These are phyloP conservation scores for Riparia riparia DNA, from an alignment of 2,113 vertebrate genomes.

Conservation along the genomic window DNA sequence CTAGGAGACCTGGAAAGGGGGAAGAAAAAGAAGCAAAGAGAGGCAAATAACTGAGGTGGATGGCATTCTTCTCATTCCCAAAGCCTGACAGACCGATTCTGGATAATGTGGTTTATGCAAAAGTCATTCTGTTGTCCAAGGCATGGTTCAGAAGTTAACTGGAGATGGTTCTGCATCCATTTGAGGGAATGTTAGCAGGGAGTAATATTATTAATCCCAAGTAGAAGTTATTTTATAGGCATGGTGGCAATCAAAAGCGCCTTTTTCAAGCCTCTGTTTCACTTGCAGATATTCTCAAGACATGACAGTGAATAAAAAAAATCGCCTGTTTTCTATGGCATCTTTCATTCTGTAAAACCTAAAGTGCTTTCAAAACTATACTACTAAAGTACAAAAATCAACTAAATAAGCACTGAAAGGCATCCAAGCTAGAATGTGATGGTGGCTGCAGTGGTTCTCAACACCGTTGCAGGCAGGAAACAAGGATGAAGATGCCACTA, in stretches of 20 bases:
- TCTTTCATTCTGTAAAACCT: background rate
- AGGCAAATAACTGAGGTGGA: background rate
- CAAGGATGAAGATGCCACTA: background rate
- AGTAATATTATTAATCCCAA: background rate
- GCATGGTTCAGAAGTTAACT: background rate
- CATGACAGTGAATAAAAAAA: background rate
- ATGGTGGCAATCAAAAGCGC: background rate
- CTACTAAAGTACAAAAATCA: background rate
- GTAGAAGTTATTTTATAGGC: background rate
- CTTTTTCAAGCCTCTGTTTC: background rate
- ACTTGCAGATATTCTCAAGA: background rate
- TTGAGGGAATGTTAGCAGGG: background rate
- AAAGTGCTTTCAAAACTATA: background rate
- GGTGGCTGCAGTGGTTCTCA: background rate
- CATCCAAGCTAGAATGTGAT: background rate
- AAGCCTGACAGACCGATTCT: background rate
- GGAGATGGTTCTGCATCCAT: background rate
- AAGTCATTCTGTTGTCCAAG: background rate
- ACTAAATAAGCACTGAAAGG: background rate
- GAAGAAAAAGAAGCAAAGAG: background rate
- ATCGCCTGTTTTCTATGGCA: background rate
- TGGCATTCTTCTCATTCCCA: conserved; percentile 28
- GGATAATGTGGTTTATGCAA: background rate
- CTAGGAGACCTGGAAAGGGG: background rate
- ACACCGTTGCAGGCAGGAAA: background rate